These are phyloP conservation scores for Drosophila meridiana DNA, from an alignment of 2,888 invertebrate species.

Conservation along the genomic window DNA sequence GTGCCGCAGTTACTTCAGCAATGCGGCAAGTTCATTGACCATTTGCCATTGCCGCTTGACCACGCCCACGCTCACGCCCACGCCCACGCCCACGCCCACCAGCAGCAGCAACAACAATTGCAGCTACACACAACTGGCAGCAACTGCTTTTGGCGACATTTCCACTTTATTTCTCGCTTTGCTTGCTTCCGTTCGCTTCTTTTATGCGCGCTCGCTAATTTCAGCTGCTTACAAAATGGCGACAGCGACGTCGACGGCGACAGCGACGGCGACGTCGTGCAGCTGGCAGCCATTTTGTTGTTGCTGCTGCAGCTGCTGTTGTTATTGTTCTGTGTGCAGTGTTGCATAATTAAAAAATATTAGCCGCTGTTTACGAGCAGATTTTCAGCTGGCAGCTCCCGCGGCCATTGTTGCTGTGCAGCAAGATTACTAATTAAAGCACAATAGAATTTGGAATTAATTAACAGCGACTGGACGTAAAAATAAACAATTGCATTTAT, in stretches of 20 bases:
- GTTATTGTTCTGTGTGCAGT: constrained; percentile 32
- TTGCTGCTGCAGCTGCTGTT: constrained; percentile 5
- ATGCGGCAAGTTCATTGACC: constrained; percentile 60
- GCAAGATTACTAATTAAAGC: constrained; percentile 12
- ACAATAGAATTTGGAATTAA: neutral
- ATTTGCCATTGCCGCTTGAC: constrained; percentile 51
- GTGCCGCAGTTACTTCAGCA: constrained; percentile 35
- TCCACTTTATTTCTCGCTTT: constrained; percentile 28
- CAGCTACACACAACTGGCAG: constrained; percentile 14
- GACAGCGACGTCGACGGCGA: constrained; percentile 6
- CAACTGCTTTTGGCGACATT: constrained; percentile 61
- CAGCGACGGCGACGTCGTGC: constrained; percentile 35
- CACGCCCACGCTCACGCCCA: constrained; percentile 67
- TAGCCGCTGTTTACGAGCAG: constrained; percentile 60
- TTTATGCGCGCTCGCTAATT: constrained; percentile 61
- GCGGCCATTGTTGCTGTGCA: constrained; percentile 15
- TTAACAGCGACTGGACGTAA: neutral
- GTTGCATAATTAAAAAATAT: constrained; percentile 75
- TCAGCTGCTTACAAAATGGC: constrained; percentile 74
- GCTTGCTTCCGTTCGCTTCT: constrained; percentile 27
- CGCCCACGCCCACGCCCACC: neutral
- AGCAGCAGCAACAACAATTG: constrained; percentile 8
- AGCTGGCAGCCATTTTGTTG: constrained; percentile 67
- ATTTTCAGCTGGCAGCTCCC: constrained; percentile 36
- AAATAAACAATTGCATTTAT: neutral